These are phyloP conservation scores for Maccullochella peelii DNA, from an alignment of 2,113 vertebrate genomes.

Conservation along the genomic window DNA sequence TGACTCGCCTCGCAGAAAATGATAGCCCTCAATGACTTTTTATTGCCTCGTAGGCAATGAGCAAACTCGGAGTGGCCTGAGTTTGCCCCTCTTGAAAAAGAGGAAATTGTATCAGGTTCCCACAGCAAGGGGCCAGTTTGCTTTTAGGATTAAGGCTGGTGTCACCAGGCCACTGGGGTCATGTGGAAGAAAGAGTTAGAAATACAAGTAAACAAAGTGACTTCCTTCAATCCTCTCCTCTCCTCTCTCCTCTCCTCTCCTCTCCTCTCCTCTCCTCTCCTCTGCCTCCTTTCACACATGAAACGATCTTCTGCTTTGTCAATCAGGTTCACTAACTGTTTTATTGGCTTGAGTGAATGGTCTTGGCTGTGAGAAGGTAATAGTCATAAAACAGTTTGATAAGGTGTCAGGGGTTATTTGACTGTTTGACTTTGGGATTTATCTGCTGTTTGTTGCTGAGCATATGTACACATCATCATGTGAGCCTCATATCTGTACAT, in stretches of 20 bases:
- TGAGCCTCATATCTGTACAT: conserved; percentile 24
- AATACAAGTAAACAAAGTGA: conserved; percentile 73
- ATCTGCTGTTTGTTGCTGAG: conserved; percentile 16
- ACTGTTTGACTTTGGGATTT: conserved; percentile 68
- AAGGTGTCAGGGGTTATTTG: conserved; percentile 62
- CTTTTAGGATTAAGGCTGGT: conserved; percentile 87
- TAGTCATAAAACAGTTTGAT: conserved; percentile 75
- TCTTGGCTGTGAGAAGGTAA: conserved; percentile 64
- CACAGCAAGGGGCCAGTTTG: conserved; percentile 86
- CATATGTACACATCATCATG: conserved; percentile 24
- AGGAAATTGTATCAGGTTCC: conserved; percentile 91
- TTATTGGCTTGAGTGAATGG: conserved; percentile 68
- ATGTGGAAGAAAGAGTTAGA: conserved; percentile 80
- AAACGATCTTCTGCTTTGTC: conserved; percentile 50
- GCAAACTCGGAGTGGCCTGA: conserved; percentile 87
- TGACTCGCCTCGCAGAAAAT: conserved; percentile 83
- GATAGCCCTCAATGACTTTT: conserved; percentile 90
- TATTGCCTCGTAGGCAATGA: conserved; percentile 91
- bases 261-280: background rate
- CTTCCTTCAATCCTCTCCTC: conserved; percentile 36
- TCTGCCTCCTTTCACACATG: conserved; percentile 42
- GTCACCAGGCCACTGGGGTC: conserved; percentile 82
- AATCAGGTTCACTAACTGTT: conserved; percentile 61
- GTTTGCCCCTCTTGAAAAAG: conserved; percentile 80
- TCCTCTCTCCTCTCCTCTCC: background rate